phyloP scores from a whole-genome alignment of 2,113 vertebrate genomes.

The Bos taurus region ARS-UCD2.0 NC_037337.1:73691501-73692000 shows the following conservation, averaged over 20 bases:
- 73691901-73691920: neutral
- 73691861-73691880: neutral
- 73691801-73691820: neutral
- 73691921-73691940: neutral
- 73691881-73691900: neutral
- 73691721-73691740: neutral
- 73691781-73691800: neutral
- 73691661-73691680: neutral
- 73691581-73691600: neutral
- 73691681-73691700: neutral
- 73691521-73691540: neutral
- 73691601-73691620: neutral
- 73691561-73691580: neutral
- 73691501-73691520: neutral
- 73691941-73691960: neutral
- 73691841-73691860: neutral
- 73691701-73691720: neutral
- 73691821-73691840: neutral
- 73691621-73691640: neutral
- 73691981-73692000: neutral
- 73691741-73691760: neutral
- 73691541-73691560: neutral
- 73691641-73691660: neutral
- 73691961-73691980: neutral
- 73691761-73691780: neutral